phyloP scores from a whole-genome alignment of 35 echinoderm and acorn worm species.

The Ptychodera flava region DNA sequence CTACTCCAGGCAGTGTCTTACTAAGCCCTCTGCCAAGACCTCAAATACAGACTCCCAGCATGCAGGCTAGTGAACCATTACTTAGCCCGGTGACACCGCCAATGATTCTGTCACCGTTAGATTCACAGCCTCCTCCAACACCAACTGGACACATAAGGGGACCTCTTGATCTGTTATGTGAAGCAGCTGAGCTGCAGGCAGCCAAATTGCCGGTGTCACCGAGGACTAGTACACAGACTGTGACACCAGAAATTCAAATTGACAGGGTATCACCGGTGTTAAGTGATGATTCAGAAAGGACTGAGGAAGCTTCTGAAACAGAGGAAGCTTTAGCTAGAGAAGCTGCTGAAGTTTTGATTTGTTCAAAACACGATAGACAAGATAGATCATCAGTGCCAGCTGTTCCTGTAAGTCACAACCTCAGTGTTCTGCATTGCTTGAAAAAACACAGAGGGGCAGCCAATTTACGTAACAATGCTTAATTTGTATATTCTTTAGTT shows the following conservation, averaged over 20 bases:
- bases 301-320: background rate
- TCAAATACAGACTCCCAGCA: background rate
- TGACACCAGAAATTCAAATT: background rate
- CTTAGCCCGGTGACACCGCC: background rate
- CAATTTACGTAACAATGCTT: too few species aligned
- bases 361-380: background rate
- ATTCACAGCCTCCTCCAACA: background rate
- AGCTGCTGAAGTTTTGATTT: conserved; percentile 8
- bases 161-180: background rate
- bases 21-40: background rate
- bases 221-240: conserved; percentile 1
- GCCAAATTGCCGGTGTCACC: conserved; percentile 11
- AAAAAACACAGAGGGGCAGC: too few species aligned
- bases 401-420: too few species aligned
- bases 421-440: too few species aligned
- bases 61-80: background rate
- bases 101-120: background rate
- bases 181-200: conserved; percentile 13
- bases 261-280: background rate
- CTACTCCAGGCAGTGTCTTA: background rate
- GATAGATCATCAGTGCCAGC: conserved; percentile 12
- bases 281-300: background rate
- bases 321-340: conserved; percentile 33
- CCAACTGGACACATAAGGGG: background rate
- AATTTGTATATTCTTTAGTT: too few species aligned